Percentiles rank a stretch among this genome's conserved stretches.
phyloP scores from a whole-genome alignment of 1,140 invertebrate genomes.

The Sesamia nonagrioides region DNA sequence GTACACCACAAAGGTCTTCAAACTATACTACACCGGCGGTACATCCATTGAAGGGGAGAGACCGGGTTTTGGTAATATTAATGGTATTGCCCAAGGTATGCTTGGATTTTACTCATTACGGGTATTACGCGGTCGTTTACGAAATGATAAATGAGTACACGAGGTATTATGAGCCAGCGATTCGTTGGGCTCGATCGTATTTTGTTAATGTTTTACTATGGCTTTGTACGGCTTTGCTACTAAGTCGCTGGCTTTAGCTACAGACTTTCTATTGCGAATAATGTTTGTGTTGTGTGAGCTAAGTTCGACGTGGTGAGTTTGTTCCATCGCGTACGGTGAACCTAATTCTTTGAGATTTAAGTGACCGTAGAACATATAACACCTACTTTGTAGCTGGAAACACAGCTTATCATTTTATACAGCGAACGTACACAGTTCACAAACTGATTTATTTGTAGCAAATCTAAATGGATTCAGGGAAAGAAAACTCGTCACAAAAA shows the following conservation, averaged over 20 bases:
- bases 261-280: constrained; percentile 43
- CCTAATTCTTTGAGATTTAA: constrained; percentile 19
- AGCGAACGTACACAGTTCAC: neutral
- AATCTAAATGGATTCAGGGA: too few relatives aligned
- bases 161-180: constrained; percentile 68
- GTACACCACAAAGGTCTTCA: constrained; percentile 45
- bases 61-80: constrained; percentile 79
- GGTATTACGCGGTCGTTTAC: constrained; percentile 82
- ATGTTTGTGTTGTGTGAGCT: constrained; percentile 41
- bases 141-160: constrained; percentile 81
- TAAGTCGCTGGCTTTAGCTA: constrained; percentile 51
- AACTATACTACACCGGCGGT: constrained; percentile 21
- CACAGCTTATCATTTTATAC: neutral
- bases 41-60: constrained; percentile 63
- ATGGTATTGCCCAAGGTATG: constrained; percentile 84
- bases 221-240: constrained; percentile 66
- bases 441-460: neutral
- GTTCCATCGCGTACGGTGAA: neutral
- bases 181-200: constrained; percentile 64
- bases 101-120: constrained; percentile 86
- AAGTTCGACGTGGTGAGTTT: constrained; percentile 10
- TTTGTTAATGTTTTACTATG: constrained; percentile 75
- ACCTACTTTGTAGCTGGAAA: constrained; percentile 2
- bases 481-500: neutral
- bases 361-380: constrained; percentile 6